phyloP scores from a whole-genome alignment of 2,888 invertebrate genomes.

The Geophilus truncorum region DNA sequence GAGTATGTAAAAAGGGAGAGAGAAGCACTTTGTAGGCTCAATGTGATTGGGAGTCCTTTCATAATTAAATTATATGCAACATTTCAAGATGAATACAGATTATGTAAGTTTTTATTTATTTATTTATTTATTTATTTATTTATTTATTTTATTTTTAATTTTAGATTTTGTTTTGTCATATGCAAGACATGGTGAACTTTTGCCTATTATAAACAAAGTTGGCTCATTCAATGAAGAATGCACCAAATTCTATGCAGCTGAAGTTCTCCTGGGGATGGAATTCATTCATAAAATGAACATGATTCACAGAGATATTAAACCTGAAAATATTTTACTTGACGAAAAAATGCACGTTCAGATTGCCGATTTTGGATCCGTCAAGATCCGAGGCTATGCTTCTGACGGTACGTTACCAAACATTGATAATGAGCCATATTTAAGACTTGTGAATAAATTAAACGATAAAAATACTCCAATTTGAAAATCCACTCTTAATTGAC shows the following conservation, averaged over 20 bases:
- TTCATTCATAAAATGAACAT: conserved; percentile 82
- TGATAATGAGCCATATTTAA: too few species aligned
- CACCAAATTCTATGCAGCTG: conserved; percentile 90
- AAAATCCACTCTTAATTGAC: conserved; percentile 33
- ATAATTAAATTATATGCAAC: conserved; percentile 93
- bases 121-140: neutral
- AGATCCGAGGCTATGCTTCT: conserved; percentile 57
- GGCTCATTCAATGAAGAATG: conserved; percentile 83
- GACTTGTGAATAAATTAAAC: too few species aligned
- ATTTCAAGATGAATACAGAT: conserved; percentile 86
- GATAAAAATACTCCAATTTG: neutral
- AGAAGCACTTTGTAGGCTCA: conserved; percentile 82
- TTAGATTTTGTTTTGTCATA: conserved; percentile 86
- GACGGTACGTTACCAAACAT: neutral
- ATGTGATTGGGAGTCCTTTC: conserved; percentile 65
- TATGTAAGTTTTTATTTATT: conserved; percentile 58
- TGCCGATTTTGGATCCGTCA: conserved; percentile 96
- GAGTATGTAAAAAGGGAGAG: conserved; percentile 91
- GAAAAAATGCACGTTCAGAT: conserved; percentile 94
- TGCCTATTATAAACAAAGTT: conserved; percentile 84
- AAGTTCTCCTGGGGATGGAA: conserved; percentile 85
- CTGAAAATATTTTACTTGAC: conserved; percentile 93
- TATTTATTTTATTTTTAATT: neutral
- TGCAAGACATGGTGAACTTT: conserved; percentile 89
- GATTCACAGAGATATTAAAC: conserved; percentile 91